Conservation (phyloP, 1,140 invertebrate genomes). For the Drosophila subpulchrella region DNA sequence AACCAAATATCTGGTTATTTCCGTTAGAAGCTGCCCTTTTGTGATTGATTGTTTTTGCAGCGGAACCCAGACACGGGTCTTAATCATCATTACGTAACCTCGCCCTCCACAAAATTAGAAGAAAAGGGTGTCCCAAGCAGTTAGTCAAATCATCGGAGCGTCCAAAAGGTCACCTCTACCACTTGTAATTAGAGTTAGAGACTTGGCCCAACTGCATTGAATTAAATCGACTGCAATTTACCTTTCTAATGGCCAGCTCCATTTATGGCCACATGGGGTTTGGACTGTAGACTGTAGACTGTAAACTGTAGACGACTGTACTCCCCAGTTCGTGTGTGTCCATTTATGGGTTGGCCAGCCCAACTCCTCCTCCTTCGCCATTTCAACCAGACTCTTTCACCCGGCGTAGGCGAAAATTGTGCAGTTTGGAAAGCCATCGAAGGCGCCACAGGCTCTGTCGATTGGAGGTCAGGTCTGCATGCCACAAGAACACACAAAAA, state of each 20-base stretch:
- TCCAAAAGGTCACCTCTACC: conserved; percentile 41
- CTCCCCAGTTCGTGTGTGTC: conserved; percentile 53
- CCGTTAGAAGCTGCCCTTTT: conserved; percentile 61
- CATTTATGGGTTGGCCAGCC: conserved; percentile 43
- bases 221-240: conserved; percentile 62
- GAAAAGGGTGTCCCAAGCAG: conserved; percentile 13
- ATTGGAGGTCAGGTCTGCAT: conserved; percentile 45
- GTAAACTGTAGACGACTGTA: conserved; percentile 27
- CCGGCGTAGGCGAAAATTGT: conserved; percentile 72
- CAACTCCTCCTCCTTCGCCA: conserved; percentile 11
- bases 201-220: conserved; percentile 39
- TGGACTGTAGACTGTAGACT: not conserved
- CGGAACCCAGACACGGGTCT: conserved; percentile 12
- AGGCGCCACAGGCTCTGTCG: conserved; percentile 61
- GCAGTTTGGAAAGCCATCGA: conserved; percentile 65
- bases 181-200: conserved; percentile 55
- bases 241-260: conserved; percentile 60
- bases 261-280: conserved; percentile 39
- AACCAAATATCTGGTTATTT: conserved; percentile 31
- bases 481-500: conserved; percentile 19
- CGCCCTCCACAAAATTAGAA: not conserved
- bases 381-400: conserved; percentile 36
- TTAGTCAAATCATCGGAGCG: conserved; percentile 56
- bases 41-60: conserved; percentile 49
- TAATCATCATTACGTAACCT: conserved; percentile 48